These are phyloP conservation scores for Trichogramma dendrolimi DNA, from an alignment of 2,888 invertebrate species.

Conservation along the genomic window DNA sequence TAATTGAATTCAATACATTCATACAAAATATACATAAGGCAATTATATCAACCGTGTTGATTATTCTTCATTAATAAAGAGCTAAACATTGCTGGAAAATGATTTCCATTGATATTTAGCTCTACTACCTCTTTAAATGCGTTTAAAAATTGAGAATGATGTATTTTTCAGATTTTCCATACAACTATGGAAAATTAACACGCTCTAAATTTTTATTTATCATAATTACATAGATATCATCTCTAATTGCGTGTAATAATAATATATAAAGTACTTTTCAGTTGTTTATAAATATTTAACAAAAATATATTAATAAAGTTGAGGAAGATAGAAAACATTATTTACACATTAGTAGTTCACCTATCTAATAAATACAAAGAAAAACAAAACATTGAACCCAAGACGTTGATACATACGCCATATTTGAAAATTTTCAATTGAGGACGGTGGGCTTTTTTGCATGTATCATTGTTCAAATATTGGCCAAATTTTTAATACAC, in stretches of 20 bases:
- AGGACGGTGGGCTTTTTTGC: slow-evolving; percentile 17
- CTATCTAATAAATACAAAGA: slow-evolving; percentile 25
- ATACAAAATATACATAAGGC: slow-evolving; percentile 29
- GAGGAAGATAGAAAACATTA: slow-evolving; percentile 25
- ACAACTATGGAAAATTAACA: slow-evolving; percentile 12
- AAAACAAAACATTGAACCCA: slow-evolving; percentile 42
- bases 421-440: background rate
- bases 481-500: too few relatives aligned
- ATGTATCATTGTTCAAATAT: background rate
- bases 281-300: slow-evolving; percentile 44
- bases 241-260: slow-evolving; percentile 29
- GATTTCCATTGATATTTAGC: too few relatives aligned
- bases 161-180: too few relatives aligned
- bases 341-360: slow-evolving; percentile 14
- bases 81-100: too few relatives aligned
- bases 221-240: slow-evolving; percentile 29
- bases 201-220: slow-evolving; percentile 24
- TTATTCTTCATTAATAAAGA: slow-evolving; percentile 20
- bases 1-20: too few relatives aligned
- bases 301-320: slow-evolving; percentile 48
- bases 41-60: slow-evolving; percentile 31
- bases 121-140: too few relatives aligned
- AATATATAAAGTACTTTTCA: slow-evolving; percentile 38
- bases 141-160: too few relatives aligned
- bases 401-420: slow-evolving; percentile 20